A percentile compares a stretch with the other conserved stretches of the same genome.
phyloP scores from a whole-genome alignment of 1,140 invertebrate genomes.

The Riptortus pedestris region DNA sequence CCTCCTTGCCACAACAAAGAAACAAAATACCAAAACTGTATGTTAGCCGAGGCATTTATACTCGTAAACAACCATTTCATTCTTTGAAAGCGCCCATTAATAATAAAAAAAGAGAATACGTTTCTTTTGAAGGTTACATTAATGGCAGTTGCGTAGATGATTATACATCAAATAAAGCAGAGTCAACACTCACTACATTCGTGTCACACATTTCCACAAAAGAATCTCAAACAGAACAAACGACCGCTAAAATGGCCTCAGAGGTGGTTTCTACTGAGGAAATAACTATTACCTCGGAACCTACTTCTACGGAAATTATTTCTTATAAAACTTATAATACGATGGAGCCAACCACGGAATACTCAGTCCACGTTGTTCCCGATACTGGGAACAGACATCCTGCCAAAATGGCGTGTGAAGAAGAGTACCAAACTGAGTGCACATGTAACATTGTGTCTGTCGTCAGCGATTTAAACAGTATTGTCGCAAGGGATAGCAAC shows the following conservation, averaged over 20 bases:
- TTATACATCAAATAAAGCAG: too few relatives aligned
- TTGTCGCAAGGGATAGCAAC: neutral
- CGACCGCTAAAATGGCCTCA: neutral
- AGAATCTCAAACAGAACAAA: neutral
- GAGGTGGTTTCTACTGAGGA: neutral
- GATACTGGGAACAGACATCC: conserved; percentile 1
- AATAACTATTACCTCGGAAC: neutral
- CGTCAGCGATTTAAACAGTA: neutral
- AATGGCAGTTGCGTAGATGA: too few relatives aligned
- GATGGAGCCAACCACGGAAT: too few relatives aligned
- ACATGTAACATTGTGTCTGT: neutral
- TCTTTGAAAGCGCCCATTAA: too few relatives aligned
- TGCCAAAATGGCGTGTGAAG: neutral
- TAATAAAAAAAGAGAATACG: too few relatives aligned
- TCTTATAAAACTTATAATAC: neutral
- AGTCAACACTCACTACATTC: neutral
- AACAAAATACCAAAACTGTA: neutral
- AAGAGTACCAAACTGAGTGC: neutral
- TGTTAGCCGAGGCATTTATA: neutral
- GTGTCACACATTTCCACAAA: neutral
- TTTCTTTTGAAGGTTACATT: too few relatives aligned
- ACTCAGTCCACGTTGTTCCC: too few relatives aligned
- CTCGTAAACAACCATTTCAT: too few relatives aligned
- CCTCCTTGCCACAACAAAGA: neutral
- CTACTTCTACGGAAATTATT: neutral